Evolutionary conservation across 1,140 invertebrate species (phyloP).

Genomic region (Aphelinus certus): DNA sequence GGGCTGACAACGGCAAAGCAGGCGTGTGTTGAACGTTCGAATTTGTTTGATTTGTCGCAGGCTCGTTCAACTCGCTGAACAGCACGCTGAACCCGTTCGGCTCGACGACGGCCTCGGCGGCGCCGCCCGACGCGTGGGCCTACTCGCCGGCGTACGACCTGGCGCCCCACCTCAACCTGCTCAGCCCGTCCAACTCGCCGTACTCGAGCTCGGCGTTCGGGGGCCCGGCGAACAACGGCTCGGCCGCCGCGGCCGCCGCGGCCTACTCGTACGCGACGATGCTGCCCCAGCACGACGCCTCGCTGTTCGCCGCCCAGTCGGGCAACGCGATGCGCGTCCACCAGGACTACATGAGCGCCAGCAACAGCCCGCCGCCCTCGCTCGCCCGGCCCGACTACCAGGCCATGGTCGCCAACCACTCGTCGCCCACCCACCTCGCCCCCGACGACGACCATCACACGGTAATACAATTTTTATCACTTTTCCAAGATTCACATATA

Average conservation of each 20-base stretch:
- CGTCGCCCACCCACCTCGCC: constrained; percentile 69
- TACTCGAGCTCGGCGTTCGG: constrained; percentile 70
- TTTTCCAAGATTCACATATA: too few relatives aligned
- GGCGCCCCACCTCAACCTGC: constrained; percentile 74
- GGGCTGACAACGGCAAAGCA: too few relatives aligned
- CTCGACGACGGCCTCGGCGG: constrained; percentile 68
- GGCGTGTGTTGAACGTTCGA: too few relatives aligned
- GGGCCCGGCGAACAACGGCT: constrained; percentile 59
- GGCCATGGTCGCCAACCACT: constrained; percentile 73
- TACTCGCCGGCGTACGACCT: constrained; percentile 81
- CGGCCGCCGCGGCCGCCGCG: constrained; percentile 62
- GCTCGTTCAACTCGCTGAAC: constrained; percentile 72
- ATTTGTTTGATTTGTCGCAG: constrained; percentile 46
- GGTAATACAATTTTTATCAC: constrained; percentile 3
- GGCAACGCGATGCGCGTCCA: constrained; percentile 56
- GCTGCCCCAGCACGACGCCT: constrained; percentile 74
- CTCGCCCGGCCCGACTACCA: constrained; percentile 72
- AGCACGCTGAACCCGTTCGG: constrained; percentile 75
- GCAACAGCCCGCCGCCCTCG: constrained; percentile 58
- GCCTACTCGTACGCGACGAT: constrained; percentile 73
- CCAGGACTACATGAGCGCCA: constrained; percentile 71
- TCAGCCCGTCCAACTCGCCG: constrained; percentile 74
- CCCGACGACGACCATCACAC: constrained; percentile 66
- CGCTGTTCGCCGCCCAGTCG: constrained; percentile 69
- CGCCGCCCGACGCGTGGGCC: constrained; percentile 77